Evolutionary conservation across 2,888 invertebrate genomes (phyloP).

Genomic region (Eupsilia transversa): DNA sequence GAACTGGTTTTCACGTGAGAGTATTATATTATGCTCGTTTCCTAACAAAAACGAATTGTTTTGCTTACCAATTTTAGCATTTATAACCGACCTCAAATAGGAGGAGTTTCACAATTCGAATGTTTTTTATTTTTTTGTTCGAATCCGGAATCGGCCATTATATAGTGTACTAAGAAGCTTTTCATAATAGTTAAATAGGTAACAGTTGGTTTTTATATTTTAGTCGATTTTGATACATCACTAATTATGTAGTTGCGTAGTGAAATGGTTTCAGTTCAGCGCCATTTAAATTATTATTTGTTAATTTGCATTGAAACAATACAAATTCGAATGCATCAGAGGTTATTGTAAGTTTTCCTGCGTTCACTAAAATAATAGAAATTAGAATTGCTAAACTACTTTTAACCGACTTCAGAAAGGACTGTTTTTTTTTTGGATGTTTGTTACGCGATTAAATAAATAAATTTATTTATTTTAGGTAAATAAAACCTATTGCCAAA

Average conservation of each 20-base stretch:
- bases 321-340: constrained; percentile 12
- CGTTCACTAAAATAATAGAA: constrained; percentile 15
- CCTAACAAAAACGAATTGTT: too few species aligned
- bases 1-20: constrained; percentile 38
- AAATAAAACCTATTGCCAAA: too few species aligned
- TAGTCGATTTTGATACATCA: neutral
- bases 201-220: neutral
- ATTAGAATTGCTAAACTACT: constrained; percentile 25
- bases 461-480: too few species aligned
- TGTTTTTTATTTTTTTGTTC: too few species aligned
- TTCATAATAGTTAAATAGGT: neutral
- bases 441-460: too few species aligned
- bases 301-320: constrained; percentile 45
- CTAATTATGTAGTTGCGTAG: constrained; percentile 10
- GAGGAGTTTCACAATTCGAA: too few species aligned
- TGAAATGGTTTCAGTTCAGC: constrained; percentile 26
- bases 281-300: constrained; percentile 14
- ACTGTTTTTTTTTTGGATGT: too few species aligned
- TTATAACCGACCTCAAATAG: too few species aligned
- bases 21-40: too few species aligned
- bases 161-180: neutral
- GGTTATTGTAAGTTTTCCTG: constrained; percentile 23
- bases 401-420: too few species aligned
- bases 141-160: too few species aligned
- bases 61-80: too few species aligned